A percentile compares a stretch with the other conserved stretches of the same genome.
Conservation (phyloP, 1,140 invertebrate genomes). For the Musca domestica region DNA sequence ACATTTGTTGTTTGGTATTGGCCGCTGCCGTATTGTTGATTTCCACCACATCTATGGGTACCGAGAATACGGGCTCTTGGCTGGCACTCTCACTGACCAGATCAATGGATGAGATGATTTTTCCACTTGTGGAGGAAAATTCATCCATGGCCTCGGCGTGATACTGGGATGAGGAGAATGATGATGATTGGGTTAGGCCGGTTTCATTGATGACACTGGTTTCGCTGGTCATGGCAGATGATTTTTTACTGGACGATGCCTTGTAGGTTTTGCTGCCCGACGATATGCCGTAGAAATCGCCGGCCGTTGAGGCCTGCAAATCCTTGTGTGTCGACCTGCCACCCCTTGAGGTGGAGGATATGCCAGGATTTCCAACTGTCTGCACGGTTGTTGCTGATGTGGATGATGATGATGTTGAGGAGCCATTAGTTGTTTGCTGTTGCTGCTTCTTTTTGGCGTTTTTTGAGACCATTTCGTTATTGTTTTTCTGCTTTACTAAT, state of each 20-base stretch:
- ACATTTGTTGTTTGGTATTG: constrained; percentile 9
- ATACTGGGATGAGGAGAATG: constrained; percentile 32
- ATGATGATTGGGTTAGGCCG: constrained; percentile 12
- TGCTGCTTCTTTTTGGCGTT: constrained; percentile 48
- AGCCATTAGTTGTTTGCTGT: constrained; percentile 23
- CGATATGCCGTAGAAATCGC: neutral
- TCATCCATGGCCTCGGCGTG: constrained; percentile 35
- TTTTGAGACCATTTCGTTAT: constrained; percentile 50
- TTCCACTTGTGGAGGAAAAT: constrained; percentile 34
- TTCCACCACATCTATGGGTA: constrained; percentile 50
- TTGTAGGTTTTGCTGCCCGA: neutral
- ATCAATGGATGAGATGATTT: constrained; percentile 49
- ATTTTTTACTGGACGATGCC: neutral
- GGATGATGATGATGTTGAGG: constrained; percentile 32
- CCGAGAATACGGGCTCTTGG: constrained; percentile 49
- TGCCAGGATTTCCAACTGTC: constrained; percentile 33
- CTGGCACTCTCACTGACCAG: constrained; percentile 45
- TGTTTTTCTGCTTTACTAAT: too few relatives aligned
- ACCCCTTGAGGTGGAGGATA: neutral
- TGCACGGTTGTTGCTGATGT: constrained; percentile 42
- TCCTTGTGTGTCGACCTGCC: neutral
- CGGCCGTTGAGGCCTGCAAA: neutral
- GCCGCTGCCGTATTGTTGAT: constrained; percentile 25
- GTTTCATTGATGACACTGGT: constrained; percentile 4
- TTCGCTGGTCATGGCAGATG: neutral